A percentile compares a stretch with the other conserved stretches of the same genome.
Evolutionary conservation across 2,797 vertebrate genomes (phyloP).

Genomic region (Rhincodon typus): DNA sequence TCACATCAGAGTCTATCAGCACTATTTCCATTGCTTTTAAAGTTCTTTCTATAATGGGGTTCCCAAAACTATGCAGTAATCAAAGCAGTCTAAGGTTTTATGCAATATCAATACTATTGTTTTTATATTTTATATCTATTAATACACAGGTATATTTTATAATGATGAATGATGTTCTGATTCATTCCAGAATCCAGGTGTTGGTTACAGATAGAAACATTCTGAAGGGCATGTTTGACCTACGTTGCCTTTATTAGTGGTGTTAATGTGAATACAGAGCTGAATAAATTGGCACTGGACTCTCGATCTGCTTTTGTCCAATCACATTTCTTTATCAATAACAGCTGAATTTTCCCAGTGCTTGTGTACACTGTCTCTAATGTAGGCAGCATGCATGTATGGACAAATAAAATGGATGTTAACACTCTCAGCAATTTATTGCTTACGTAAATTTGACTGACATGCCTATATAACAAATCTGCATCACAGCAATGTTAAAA

Average conservation of each 20-base stretch:
- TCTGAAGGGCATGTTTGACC: background rate
- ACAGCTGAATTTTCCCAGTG: background rate
- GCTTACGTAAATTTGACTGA: background rate
- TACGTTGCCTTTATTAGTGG: background rate
- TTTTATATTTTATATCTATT: background rate
- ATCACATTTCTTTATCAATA: background rate
- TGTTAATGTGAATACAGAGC: background rate
- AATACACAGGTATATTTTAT: background rate
- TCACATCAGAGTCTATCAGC: background rate
- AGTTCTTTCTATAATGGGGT: background rate
- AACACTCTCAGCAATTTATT: background rate
- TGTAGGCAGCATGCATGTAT: too few relatives aligned
- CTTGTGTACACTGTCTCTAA: background rate
- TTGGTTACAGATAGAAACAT: background rate
- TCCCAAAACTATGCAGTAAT: background rate
- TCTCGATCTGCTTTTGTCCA: background rate
- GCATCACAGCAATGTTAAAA: background rate
- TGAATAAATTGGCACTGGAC: constrained; percentile 7
- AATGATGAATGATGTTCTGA: background rate
- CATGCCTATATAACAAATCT: background rate
- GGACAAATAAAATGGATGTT: background rate
- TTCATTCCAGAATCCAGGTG: constrained; percentile 21
- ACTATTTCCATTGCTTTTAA: background rate
- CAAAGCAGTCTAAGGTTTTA: background rate
- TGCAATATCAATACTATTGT: background rate